Conservation (phyloP, 2,888 invertebrate species). For the Iphiclides podalirius region DNA sequence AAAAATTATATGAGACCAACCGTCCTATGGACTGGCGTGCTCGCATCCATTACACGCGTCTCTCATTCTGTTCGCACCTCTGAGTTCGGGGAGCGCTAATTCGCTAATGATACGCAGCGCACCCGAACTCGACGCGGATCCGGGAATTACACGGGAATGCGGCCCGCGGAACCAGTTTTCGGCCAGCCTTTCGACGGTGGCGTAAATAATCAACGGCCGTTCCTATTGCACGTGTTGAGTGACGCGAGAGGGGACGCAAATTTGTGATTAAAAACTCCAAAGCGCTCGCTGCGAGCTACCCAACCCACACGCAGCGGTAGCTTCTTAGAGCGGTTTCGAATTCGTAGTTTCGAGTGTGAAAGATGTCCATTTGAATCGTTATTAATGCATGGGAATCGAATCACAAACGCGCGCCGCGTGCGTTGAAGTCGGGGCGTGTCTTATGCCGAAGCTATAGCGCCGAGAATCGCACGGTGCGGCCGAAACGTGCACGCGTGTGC, state of each 20-base stretch:
- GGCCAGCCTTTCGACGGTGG: not conserved
- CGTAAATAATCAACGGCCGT: slow-evolving; percentile 3
- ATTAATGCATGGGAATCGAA: slow-evolving; percentile 21
- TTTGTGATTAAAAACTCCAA: not conserved
- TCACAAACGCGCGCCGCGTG: slow-evolving; percentile 6
- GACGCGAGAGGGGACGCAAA: slow-evolving; percentile 4
- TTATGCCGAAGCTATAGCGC: not conserved
- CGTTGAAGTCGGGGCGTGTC: not conserved
- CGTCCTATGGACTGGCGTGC: too few species aligned
- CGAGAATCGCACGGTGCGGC: not conserved
- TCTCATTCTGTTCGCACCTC: not conserved
- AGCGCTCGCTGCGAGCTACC: not conserved
- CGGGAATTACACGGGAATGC: slow-evolving; percentile 13
- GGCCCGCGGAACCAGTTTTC: slow-evolving; percentile 5
- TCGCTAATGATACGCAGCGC: not conserved
- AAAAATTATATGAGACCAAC: too few species aligned
- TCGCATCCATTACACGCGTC: not conserved
- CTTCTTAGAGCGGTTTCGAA: slow-evolving; percentile 17
- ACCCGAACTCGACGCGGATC: not conserved
- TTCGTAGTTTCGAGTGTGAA: slow-evolving; percentile 24
- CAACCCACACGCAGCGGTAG: slow-evolving; percentile 13
- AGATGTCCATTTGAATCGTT: slow-evolving; percentile 24
- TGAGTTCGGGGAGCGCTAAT: not conserved
- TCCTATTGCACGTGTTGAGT: not conserved
- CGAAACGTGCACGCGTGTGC: not conserved